Evolutionary conservation across 2,797 vertebrate species (phyloP).

Genomic region (Lateolabrax maculatus): DNA sequence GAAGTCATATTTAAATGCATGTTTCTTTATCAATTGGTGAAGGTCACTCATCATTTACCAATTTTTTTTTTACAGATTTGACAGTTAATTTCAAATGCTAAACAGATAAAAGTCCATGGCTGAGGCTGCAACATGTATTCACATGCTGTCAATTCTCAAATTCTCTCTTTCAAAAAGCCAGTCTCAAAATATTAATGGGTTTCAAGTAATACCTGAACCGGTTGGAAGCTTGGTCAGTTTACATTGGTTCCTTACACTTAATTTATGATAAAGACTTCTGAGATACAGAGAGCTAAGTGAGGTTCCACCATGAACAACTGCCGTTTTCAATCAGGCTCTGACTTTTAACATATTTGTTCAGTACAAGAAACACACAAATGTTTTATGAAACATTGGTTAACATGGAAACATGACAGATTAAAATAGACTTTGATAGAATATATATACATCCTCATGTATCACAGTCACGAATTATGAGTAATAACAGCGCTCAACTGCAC

Average conservation of each 20-base stretch:
- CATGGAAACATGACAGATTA: slow-evolving; percentile 20
- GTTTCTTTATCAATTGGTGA: not conserved
- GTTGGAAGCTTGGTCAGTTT: not conserved
- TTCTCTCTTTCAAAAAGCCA: not conserved
- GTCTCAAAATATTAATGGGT: not conserved
- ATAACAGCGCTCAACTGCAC: not conserved
- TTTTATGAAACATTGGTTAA: not conserved
- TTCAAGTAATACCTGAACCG: not conserved
- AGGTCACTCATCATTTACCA: not conserved
- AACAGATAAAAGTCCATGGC: not conserved
- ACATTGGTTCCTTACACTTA: too few species aligned
- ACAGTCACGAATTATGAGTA: slow-evolving; percentile 28
- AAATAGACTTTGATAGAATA: slow-evolving; percentile 19
- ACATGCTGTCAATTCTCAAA: not conserved
- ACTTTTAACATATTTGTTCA: not conserved
- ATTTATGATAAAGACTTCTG: not conserved
- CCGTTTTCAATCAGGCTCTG: not conserved
- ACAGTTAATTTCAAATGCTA: not conserved
- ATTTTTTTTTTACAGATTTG: not conserved
- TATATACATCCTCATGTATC: slow-evolving; percentile 5
- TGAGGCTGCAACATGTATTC: not conserved
- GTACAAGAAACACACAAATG: not conserved
- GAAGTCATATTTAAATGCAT: slow-evolving; percentile 11
- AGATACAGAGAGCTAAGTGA: not conserved
- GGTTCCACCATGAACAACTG: too few species aligned